Evolutionary conservation across 92 coral and sea anemone genomes (phyloP).

Genomic region (Desmophyllum pertusum): DNA sequence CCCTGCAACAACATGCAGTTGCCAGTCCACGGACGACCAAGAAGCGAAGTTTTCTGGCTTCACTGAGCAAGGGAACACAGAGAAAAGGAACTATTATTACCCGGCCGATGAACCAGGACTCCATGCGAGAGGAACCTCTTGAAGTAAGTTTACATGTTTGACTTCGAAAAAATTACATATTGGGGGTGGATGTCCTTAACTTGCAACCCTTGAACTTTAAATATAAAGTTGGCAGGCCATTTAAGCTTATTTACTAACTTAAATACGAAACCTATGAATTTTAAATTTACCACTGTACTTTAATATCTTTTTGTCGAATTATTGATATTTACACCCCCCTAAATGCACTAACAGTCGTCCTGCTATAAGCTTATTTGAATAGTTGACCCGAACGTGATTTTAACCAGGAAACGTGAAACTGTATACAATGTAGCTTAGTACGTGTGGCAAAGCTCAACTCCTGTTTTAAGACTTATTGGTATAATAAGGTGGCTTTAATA

Average conservation of each 20-base stretch:
- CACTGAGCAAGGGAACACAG: conserved; percentile 31
- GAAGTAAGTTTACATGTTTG: conserved; percentile 15
- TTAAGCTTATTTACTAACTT: background rate
- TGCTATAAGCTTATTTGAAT: background rate
- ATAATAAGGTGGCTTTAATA: background rate
- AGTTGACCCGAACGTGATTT: background rate
- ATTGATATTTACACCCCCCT: background rate
- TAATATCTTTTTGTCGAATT: no score
- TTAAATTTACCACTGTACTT: background rate
- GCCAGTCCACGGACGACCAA: conserved; percentile 42
- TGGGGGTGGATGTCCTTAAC: background rate
- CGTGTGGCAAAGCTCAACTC: background rate
- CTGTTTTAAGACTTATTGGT: background rate
- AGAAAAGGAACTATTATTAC: conserved; percentile 37
- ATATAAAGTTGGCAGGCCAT: background rate
- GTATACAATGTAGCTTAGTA: background rate
- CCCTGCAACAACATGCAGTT: conserved; percentile 12
- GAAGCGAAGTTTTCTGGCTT: conserved; percentile 26
- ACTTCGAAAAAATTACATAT: background rate
- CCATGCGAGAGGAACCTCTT: conserved; percentile 20
- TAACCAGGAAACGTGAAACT: background rate
- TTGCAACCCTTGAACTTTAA: no score
- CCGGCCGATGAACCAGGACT: conserved; percentile 34
- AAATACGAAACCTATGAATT: background rate
- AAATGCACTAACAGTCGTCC: background rate